These are phyloP conservation scores for Rhinoptilus africanus DNA, from an alignment of 2,113 vertebrate species.

Conservation along the genomic window DNA sequence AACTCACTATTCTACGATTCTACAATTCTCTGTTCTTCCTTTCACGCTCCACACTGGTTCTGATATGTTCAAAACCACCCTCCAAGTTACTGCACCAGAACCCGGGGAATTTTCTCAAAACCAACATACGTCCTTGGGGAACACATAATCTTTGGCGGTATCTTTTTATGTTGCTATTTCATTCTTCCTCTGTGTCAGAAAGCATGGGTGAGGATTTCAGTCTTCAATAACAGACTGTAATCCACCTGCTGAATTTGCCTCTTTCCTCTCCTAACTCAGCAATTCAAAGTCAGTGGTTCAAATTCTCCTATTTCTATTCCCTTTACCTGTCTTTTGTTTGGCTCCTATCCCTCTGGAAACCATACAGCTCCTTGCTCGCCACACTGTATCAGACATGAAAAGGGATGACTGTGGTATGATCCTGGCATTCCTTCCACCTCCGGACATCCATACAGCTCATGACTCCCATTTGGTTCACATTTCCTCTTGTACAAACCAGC, in stretches of 20 bases:
- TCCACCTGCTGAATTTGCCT: not conserved
- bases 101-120: not conserved
- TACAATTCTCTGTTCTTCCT: not conserved
- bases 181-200: not conserved
- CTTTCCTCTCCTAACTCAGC: not conserved
- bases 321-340: not conserved
- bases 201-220: not conserved
- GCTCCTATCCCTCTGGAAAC: not conserved
- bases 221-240: not conserved
- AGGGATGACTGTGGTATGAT: no score
- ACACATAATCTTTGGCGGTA: not conserved
- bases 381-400: not conserved
- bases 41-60: not conserved
- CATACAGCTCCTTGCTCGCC: not conserved
- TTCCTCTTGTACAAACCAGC: not conserved
- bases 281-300: not conserved
- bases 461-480: not conserved
- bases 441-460: not conserved
- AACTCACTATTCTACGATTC: no score
- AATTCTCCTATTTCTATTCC: not conserved
- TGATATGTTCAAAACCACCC: not conserved
- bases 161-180: not conserved
- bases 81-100: not conserved
- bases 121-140: not conserved
- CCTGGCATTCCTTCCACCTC: not conserved